Percentiles rank a stretch among this genome's conserved stretches.
Evolutionary conservation across 2,888 invertebrate genomes (phyloP).

Genomic region (Hirtodrosophila duncani): DNA sequence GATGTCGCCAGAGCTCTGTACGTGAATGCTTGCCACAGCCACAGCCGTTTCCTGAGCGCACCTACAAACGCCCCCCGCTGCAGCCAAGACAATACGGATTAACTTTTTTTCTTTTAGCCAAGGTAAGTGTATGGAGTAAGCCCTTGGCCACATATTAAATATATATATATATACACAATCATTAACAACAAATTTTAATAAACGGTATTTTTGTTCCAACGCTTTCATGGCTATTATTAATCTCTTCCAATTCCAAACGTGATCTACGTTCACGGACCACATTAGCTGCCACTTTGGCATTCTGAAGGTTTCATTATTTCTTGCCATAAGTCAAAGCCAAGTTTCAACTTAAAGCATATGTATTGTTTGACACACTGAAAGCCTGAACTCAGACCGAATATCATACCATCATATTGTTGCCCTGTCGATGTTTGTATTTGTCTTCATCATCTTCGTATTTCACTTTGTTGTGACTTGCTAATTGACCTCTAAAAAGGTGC

Average conservation of each 20-base stretch:
- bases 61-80: background rate
- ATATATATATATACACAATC: no score
- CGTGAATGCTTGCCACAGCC: no score
- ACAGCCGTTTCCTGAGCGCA: constrained; percentile 5
- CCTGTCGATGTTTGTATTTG: constrained; percentile 32
- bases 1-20: constrained; percentile 26
- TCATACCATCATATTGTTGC: constrained; percentile 13
- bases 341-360: constrained; percentile 6
- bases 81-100: constrained; percentile 30
- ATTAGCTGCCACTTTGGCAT: constrained; percentile 22
- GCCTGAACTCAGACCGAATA: constrained; percentile 17
- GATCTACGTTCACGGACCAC: constrained; percentile 25
- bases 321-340: constrained; percentile 7
- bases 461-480: constrained; percentile 49
- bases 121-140: constrained; percentile 47
- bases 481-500: constrained; percentile 61
- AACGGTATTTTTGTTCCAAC: no score
- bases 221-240: no score
- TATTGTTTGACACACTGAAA: no score
- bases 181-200: no score
- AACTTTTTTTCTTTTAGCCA: constrained; percentile 24
- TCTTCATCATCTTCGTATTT: constrained; percentile 3
- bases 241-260: no score
- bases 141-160: background rate
- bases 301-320: background rate